Base-by-base conservation (phyloP, 2,113 vertebrate species). In the Platichthys flesus region DNA sequence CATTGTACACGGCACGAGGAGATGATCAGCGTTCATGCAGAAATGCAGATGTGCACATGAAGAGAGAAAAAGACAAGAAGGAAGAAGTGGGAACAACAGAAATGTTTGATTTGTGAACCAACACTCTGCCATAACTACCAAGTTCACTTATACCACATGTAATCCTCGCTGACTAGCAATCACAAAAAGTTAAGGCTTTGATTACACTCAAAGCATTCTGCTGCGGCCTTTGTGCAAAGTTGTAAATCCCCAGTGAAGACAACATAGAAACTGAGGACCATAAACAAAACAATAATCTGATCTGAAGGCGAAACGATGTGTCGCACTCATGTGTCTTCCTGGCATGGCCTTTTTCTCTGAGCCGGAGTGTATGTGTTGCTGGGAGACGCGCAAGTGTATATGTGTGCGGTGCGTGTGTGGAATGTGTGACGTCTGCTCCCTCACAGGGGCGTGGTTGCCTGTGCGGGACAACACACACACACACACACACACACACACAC, bases 361-460 rank as follows among this genome's bases (percentile, higher is more conserved):
- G 90, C 88, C 78, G 82, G 85, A 88, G 80, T 90, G 83, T 81
- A 77, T 70, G 55, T n/a, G 91, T 94, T 94, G 94, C 92, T 88
- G 89, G 55, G 94, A 90, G 78, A 94, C 90, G 14, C 52, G 35
- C 57, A 18, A 65, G 59, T 79, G 73, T 78, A 68, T 88, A 55
- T 82, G 42, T 79, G 62, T 79, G 67, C 71, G 67, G 82, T 83
- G 76, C 62, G 84, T 84, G 82, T 86, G 89, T 91, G 91, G 90
- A 94, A 95, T 93, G 93, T 92, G 90, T 94, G 93, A 94, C 92
- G 93, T 90, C 70, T 52, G 77, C 85, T 79, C 81, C 78, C 79
- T 79, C 77, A 61, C 78, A 93, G 92, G 90, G 93, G 94, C 84
- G 91, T 93, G 89, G 88, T 85, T 76, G 76, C 79, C 83, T 87